Evolutionary conservation across 2,888 invertebrate species (phyloP), one percentile per base, ranked within the genome.

Genomic region (Dasysyrphus albostriatus): DNA sequence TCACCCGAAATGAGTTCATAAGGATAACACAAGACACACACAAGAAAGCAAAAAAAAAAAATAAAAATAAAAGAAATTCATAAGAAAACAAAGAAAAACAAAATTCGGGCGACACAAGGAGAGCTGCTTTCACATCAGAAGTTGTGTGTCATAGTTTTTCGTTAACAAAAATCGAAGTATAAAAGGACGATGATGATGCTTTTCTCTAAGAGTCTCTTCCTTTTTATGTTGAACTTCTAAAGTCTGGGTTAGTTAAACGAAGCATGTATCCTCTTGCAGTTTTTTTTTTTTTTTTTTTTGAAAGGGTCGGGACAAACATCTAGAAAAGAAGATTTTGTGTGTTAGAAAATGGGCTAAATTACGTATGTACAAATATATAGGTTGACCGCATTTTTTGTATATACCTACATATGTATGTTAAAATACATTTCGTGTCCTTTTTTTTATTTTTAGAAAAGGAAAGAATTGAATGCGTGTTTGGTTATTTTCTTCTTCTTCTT

Each of bases 201-300:
- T n/a, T 51, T 16, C 34, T 69, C 54, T 54, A 54, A 61, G 19
- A 8, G 54, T 14, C 9, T 65, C 54, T 42, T 56, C 32, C 16
- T 39, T 47, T 39, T 56, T 59, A 47, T 73, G 39, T 75, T 72
- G 49, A 65, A 73, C 74, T 80, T 80, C 58, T 74, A 49, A 42
- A 72, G 73, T 74, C 76, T 73, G 73, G 76, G 81, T 81, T 81
- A 81, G 85, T 81, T 82, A 81, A 85, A 77, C 85, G 85, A 81
- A 85, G 81, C 81, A 73, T 81, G 81, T 63, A 73, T 69, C 24
- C 42, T 14, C 0, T 14, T 12, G 51, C 54, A 77, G 72, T 85
- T 69, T 42, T 44, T 63, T 63, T 16, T 44, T 76, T 85, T 69
- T 42, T 44, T 63, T 63, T 16, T 44, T 63, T 1, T 42, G 14